Conservation (phyloP, 2,797 vertebrate genomes). For the Cynopterus sphinx region DNA sequence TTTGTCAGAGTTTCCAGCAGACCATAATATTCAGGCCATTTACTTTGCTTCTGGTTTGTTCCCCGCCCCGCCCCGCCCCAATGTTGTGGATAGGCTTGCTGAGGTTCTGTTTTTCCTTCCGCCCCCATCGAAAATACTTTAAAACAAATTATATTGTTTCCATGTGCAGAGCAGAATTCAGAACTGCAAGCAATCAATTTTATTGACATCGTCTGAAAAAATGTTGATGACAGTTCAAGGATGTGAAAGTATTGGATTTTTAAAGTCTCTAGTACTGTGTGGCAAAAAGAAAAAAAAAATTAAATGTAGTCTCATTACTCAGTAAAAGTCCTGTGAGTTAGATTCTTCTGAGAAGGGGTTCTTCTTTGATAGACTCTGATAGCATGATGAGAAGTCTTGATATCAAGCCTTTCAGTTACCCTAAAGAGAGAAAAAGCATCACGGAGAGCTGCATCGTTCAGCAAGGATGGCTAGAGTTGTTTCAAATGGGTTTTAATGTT, state of each 20-base stretch:
- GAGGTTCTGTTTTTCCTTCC: constrained; percentile 73
- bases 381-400: constrained; percentile 15
- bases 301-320: constrained; percentile 74
- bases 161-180: constrained; percentile 84
- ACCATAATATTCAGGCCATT: constrained; percentile 40
- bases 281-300: constrained; percentile 52
- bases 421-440: constrained; percentile 72
- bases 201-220: constrained; percentile 84
- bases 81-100: constrained; percentile 61
- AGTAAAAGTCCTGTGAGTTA: constrained; percentile 62
- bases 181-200: constrained; percentile 85
- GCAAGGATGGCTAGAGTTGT: constrained; percentile 76
- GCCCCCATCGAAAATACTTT: constrained; percentile 78
- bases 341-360: constrained; percentile 42
- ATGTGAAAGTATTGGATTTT: constrained; percentile 84
- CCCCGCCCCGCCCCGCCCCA: not conserved
- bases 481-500: constrained; percentile 81
- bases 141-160: constrained; percentile 85
- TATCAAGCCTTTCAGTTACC: constrained; percentile 48
- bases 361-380: constrained; percentile 28
- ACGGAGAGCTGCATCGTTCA: constrained; percentile 75
- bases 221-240: constrained; percentile 84
- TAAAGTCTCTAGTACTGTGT: constrained; percentile 69
- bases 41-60: constrained; percentile 60
- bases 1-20: constrained; percentile 26